These are phyloP conservation scores for Cataglyphis cursor DNA, from an alignment of 2,888 invertebrate genomes.

Conservation along the genomic window DNA sequence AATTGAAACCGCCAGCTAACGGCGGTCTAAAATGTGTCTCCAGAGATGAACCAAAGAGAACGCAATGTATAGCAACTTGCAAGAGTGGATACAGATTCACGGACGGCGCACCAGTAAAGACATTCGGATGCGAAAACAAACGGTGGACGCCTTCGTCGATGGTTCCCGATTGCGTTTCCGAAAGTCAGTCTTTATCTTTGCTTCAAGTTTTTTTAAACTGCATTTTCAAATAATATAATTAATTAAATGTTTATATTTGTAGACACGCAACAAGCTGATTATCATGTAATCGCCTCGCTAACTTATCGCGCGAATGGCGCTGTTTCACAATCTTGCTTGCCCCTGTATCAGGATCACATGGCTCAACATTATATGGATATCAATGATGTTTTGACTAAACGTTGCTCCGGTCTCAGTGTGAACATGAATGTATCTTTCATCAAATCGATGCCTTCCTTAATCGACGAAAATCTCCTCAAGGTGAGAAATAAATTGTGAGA, in stretches of 20 bases:
- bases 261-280: slow-evolving; percentile 98
- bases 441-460: slow-evolving; percentile 92
- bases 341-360: slow-evolving; percentile 94
- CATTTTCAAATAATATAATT: slow-evolving; percentile 5
- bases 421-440: slow-evolving; percentile 97
- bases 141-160: slow-evolving; percentile 96
- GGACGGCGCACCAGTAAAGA: slow-evolving; percentile 95
- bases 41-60: slow-evolving; percentile 93
- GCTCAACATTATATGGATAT: slow-evolving; percentile 93
- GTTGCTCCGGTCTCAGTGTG: slow-evolving; percentile 97
- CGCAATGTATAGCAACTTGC: slow-evolving; percentile 96
- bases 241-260: slow-evolving; percentile 59
- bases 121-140: slow-evolving; percentile 94
- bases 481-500: slow-evolving; percentile 71
- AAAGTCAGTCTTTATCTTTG: slow-evolving; percentile 89
- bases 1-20: slow-evolving; percentile 95
- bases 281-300: slow-evolving; percentile 95
- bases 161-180: slow-evolving; percentile 98
- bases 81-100: slow-evolving; percentile 96
- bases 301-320: slow-evolving; percentile 96
- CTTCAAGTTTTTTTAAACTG: neutral
- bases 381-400: slow-evolving; percentile 94
- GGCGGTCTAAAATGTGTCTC: slow-evolving; percentile 95
- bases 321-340: slow-evolving; percentile 93
- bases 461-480: slow-evolving; percentile 95